Percentiles rank a stretch among this genome's conserved stretches.
phyloP scores from a whole-genome alignment of 2,888 invertebrate genomes.

The Syrista parreyssii region DNA sequence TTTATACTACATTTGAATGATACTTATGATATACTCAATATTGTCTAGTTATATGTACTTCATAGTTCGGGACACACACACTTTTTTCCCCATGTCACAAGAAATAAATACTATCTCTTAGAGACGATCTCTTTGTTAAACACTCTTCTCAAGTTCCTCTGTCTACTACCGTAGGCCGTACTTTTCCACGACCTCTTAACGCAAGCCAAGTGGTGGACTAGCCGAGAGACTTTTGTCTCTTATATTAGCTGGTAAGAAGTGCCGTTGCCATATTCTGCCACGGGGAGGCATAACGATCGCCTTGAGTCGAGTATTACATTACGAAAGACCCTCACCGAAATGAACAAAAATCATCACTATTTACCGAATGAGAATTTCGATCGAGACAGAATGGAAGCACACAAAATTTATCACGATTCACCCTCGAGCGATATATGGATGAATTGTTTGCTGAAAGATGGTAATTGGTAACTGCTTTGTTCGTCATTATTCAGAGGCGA shows the following conservation, averaged over 20 bases:
- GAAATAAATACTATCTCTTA: conserved; percentile 24
- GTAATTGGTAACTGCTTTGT: too few species aligned
- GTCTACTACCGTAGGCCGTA: neutral
- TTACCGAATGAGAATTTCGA: neutral
- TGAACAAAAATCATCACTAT: neutral
- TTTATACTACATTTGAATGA: neutral
- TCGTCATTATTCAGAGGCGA: too few species aligned
- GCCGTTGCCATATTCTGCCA: neutral
- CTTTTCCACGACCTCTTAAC: neutral
- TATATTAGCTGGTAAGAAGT: neutral
- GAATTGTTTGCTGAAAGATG: too few species aligned
- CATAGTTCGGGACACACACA: neutral
- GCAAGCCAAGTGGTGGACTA: neutral
- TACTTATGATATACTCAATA: neutral
- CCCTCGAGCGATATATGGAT: neutral
- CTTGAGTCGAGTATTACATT: neutral
- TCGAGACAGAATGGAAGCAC: too few species aligned
- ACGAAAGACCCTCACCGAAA: neutral
- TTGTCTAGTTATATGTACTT: neutral
- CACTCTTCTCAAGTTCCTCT: conserved; percentile 23
- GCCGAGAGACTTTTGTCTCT: neutral
- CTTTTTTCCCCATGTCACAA: conserved; percentile 9
- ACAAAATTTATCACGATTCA: neutral
- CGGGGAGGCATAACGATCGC: neutral
- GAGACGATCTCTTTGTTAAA: conserved; percentile 33